Conservation (phyloP, 2,113 vertebrate species). For the Tyrannus savana region DNA sequence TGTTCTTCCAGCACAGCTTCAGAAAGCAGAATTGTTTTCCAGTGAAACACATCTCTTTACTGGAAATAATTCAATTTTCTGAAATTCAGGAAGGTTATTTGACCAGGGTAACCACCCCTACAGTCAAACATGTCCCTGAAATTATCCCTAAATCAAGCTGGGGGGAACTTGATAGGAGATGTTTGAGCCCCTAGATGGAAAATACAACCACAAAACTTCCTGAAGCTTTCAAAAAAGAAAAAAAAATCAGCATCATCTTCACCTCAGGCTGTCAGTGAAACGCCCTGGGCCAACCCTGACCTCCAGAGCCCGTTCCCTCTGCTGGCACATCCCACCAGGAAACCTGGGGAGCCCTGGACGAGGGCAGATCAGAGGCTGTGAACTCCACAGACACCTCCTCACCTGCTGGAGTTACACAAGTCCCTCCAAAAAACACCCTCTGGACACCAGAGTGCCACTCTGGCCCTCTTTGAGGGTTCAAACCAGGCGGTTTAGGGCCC, state of each 20-base stretch:
- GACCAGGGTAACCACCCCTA: neutral
- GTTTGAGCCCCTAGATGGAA: neutral
- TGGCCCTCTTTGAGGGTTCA: neutral
- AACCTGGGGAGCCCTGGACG: neutral
- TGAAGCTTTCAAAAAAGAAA: neutral
- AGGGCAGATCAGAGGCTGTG: neutral
- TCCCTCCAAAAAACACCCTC: neutral
- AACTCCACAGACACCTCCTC: neutral
- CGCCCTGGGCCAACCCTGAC: neutral
- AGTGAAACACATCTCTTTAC: fast-evolving
- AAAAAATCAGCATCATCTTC: neutral
- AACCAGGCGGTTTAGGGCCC: neutral
- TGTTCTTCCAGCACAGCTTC: neutral
- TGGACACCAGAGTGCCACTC: fast-evolving
- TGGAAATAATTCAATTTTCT: neutral
- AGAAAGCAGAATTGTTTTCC: neutral
- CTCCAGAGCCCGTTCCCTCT: neutral
- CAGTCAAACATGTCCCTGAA: neutral
- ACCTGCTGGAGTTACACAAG: neutral
- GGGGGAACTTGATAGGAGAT: neutral
- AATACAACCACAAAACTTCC: neutral
- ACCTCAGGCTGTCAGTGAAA: neutral
- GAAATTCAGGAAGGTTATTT: neutral
- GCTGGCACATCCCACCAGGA: neutral
- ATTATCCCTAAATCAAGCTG: neutral